Evolutionary conservation across 1,140 invertebrate genomes (phyloP), one percentile per base, ranked within the genome.

Genomic region (Drosophila ohnishii): DNA sequence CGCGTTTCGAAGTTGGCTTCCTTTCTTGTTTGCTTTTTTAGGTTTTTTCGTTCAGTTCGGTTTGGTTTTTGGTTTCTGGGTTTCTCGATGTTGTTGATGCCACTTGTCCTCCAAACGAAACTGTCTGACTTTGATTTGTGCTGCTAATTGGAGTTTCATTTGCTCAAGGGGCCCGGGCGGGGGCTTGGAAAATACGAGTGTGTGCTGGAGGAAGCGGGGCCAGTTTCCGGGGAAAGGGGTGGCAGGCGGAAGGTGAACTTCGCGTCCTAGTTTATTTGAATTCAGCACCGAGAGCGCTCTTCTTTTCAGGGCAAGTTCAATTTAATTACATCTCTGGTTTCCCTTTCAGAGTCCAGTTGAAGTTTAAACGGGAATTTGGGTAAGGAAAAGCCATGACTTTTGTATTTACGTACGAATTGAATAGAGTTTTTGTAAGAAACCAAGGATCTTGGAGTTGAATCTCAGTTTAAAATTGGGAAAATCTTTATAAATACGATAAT

Each of bases 111-210:
- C 51, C 67, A 30, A 32, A 34, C 71, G 50, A 39, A 55, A 70
- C 64, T 71, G 65, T 48, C 51, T 59, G 74, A 82, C 82, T 86
- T 69, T 86, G 78, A 85, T 82, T 86, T 85, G 78, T 61, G 62
- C 75, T 81, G 70, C 83, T 85, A 85, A 85, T 85, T 85, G 78
- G 65, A 78, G 69, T 78, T 85, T 77, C 60, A 86, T 85, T 80
- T 67, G 65, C 66, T 28, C 14, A 40, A 40, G 35, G 25, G 14
- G 19, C 10, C 6, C 10, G 1, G 0, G 11, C 2, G 14, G 19
- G 3, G 40, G 8, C 5, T 28, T 4, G 28, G n/a, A 34, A 13
- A 16, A 30, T 16, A 35, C 22, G 25, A 25, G 34, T 67, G 35
- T 61, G 42, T 59, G 22, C n/a, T 30, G 30, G n/a, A 0, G n/a